phyloP scores from a whole-genome alignment of 2,113 vertebrate genomes.

The Bettongia penicillata region DNA sequence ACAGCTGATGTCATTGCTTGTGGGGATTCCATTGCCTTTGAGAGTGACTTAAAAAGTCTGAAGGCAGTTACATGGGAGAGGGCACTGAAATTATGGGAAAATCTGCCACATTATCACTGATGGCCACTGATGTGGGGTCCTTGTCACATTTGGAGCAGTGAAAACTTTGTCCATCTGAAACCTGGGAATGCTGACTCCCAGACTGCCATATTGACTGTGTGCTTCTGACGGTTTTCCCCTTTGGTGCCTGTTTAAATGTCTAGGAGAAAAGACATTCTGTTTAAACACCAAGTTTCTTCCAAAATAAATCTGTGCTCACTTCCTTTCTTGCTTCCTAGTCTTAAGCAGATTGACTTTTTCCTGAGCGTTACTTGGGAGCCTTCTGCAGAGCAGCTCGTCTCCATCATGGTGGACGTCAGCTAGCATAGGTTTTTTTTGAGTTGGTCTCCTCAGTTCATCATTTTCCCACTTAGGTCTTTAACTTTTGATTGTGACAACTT shows the following conservation, averaged over 20 bases:
- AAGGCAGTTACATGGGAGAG: neutral
- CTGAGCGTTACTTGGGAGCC: too few species aligned
- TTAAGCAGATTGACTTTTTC: neutral
- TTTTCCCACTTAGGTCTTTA: neutral
- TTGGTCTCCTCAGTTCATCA: neutral
- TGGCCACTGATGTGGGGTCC: neutral
- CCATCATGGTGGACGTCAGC: neutral
- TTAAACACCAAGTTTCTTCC: neutral
- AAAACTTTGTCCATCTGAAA: neutral
- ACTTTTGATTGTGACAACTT: too few species aligned
- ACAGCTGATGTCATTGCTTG: neutral
- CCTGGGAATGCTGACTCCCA: neutral
- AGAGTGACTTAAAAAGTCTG: neutral
- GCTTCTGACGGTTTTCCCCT: neutral
- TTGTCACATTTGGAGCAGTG: neutral
- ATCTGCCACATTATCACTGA: neutral
- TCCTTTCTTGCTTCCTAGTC: neutral
- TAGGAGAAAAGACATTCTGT: neutral
- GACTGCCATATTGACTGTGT: neutral
- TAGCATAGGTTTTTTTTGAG: neutral
- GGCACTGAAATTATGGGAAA: neutral
- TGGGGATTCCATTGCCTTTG: neutral
- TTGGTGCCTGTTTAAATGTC: neutral
- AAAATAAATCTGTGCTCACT: neutral
- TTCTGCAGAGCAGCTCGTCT: too few species aligned